A percentile compares a stretch with the other conserved stretches of the same genome.
Evolutionary conservation across 2,888 invertebrate genomes (phyloP).

Genomic region (Drepanosiphum platanoidis): DNA sequence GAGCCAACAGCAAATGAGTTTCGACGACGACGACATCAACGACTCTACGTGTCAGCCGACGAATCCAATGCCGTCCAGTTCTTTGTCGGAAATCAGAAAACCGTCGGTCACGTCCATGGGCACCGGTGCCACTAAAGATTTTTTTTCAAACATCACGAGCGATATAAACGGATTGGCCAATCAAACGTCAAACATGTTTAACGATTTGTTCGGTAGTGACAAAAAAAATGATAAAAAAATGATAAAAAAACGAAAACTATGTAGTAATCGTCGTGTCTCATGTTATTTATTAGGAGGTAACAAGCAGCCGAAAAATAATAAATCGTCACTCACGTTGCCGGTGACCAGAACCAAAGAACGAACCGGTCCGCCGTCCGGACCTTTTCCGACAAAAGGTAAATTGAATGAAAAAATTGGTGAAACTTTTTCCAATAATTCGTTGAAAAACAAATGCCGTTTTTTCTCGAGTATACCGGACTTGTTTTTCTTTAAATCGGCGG

Average conservation of each 20-base stretch:
- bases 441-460: background rate
- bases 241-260: background rate
- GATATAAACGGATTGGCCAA: constrained; percentile 93
- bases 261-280: background rate
- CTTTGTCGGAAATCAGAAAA: constrained; percentile 64
- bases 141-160: constrained; percentile 90
- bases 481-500: no score
- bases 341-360: constrained; percentile 53
- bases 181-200: constrained; percentile 93
- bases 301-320: constrained; percentile 46
- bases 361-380: background rate
- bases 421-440: no score
- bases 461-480: no score
- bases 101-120: constrained; percentile 62
- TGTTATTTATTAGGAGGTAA: constrained; percentile 23
- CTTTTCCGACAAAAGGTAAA: constrained; percentile 48
- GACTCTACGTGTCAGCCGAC: background rate
- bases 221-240: constrained; percentile 36
- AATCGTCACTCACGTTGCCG: constrained; percentile 47
- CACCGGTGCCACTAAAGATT: constrained; percentile 71
- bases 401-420: no score
- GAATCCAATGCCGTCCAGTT: background rate
- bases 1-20: constrained; percentile 15
- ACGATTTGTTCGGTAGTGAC: constrained; percentile 90
- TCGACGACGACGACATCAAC: constrained; percentile 32